These are phyloP conservation scores for Limnephilus lunatus DNA, from an alignment of 2,888 invertebrate genomes.

Conservation along the genomic window DNA sequence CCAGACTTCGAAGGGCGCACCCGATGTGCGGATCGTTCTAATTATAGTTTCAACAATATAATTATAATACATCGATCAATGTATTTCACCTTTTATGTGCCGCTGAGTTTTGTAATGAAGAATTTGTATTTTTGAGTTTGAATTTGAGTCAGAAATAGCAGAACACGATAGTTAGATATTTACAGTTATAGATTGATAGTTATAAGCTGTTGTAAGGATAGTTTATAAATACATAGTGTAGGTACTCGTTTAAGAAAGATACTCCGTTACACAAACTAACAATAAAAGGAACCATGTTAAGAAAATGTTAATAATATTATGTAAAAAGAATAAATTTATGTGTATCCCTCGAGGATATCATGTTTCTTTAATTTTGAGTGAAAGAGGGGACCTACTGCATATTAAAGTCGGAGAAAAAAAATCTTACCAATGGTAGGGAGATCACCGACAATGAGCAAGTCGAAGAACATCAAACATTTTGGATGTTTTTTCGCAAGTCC, in stretches of 20 bases:
- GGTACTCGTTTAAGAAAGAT: neutral
- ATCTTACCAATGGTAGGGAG: no score
- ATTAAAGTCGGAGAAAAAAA: no score
- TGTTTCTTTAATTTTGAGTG: no score
- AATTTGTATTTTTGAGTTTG: neutral
- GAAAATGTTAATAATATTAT: no score
- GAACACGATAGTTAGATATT: neutral
- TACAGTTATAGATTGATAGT: neutral
- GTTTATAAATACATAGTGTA: neutral
- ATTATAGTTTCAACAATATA: conserved; percentile 48
- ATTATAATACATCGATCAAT: neutral
- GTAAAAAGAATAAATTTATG: no score
- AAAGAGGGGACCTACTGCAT: no score
- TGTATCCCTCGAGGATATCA: no score
- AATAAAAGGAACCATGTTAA: neutral
- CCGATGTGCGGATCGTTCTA: conserved; percentile 79
- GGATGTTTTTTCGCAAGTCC: no score
- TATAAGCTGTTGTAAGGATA: neutral
- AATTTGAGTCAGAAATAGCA: neutral
- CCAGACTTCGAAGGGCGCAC: conserved; percentile 78
- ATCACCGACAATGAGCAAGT: no score
- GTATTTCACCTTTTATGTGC: neutral
- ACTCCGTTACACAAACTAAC: neutral
- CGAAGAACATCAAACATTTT: no score
- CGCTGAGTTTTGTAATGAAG: neutral